A percentile compares a stretch with the other conserved stretches of the same genome.
Conservation (phyloP, 2,888 invertebrate species). For the Agonum fuliginosum region DNA sequence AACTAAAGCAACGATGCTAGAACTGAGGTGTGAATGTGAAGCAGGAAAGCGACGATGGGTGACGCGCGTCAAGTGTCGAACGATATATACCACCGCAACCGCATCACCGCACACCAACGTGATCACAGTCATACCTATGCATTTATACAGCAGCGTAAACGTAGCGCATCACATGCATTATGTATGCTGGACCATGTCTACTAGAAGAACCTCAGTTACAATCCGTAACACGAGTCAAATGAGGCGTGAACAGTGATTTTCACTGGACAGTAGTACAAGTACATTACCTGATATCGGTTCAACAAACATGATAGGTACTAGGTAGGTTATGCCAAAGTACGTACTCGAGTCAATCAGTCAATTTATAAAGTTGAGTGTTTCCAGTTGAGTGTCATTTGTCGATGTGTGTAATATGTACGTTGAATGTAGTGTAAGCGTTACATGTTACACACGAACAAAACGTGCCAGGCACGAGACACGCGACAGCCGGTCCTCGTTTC, state of each 20-base stretch:
- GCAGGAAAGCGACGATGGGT: background rate
- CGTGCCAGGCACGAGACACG: slow-evolving; percentile 6
- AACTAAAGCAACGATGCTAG: background rate
- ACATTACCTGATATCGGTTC: slow-evolving; percentile 20
- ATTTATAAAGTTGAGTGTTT: slow-evolving; percentile 27
- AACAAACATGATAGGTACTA: slow-evolving; percentile 1
- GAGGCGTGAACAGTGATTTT: slow-evolving; percentile 1
- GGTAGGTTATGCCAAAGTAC: too few species aligned
- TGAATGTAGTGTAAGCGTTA: background rate
- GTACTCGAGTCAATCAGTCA: slow-evolving; percentile 25
- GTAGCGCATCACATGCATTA: slow-evolving; percentile 1
- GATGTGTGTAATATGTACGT: background rate
- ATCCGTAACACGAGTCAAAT: background rate
- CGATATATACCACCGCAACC: background rate
- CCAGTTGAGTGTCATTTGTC: background rate
- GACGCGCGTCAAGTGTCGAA: background rate
- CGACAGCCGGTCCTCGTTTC: slow-evolving; percentile 3
- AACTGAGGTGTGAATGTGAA: background rate
- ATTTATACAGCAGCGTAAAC: background rate
- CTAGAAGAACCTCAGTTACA: background rate
- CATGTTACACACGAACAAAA: background rate
- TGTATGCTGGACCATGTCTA: background rate
- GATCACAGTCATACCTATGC: background rate
- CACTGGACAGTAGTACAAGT: slow-evolving; percentile 1
- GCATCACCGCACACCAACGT: background rate